Evolutionary conservation across 2,888 invertebrate genomes (phyloP).

Genomic region (Petrophora chlorosata): DNA sequence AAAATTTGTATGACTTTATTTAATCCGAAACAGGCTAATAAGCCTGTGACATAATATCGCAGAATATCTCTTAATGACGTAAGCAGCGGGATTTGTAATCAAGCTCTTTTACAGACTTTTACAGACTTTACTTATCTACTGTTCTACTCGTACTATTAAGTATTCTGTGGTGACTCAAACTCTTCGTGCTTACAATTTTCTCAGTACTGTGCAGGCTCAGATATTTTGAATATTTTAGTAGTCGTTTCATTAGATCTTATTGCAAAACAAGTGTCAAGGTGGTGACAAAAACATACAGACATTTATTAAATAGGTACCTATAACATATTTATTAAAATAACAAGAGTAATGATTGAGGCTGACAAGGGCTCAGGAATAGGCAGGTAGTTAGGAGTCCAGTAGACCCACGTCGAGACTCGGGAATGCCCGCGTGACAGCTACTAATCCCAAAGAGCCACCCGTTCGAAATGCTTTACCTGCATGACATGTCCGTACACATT

Average conservation of each 20-base stretch:
- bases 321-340: conserved; percentile 10
- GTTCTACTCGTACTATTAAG: too few species aligned
- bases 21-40: conserved; percentile 9
- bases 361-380: conserved; percentile 25
- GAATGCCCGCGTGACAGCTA: conserved; percentile 31
- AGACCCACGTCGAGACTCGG: conserved; percentile 29
- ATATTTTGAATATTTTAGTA: too few species aligned
- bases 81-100: conserved; percentile 18
- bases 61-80: conserved; percentile 11
- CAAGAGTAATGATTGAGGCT: conserved; percentile 26
- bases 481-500: too few species aligned
- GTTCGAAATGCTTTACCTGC: conserved; percentile 10
- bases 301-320: too few species aligned
- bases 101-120: conserved; percentile 19
- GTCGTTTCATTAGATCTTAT: background rate
- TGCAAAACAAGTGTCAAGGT: too few species aligned
- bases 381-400: conserved; percentile 26
- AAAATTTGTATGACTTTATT: too few species aligned
- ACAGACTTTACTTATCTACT: too few species aligned
- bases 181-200: too few species aligned
- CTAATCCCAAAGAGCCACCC: conserved; percentile 26
- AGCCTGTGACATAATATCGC: background rate
- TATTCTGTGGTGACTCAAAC: too few species aligned
- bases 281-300: too few species aligned
- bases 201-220: too few species aligned